Base-by-base conservation (phyloP, 1,140 invertebrate genomes). In the Ruditapes philippinarum region DNA sequence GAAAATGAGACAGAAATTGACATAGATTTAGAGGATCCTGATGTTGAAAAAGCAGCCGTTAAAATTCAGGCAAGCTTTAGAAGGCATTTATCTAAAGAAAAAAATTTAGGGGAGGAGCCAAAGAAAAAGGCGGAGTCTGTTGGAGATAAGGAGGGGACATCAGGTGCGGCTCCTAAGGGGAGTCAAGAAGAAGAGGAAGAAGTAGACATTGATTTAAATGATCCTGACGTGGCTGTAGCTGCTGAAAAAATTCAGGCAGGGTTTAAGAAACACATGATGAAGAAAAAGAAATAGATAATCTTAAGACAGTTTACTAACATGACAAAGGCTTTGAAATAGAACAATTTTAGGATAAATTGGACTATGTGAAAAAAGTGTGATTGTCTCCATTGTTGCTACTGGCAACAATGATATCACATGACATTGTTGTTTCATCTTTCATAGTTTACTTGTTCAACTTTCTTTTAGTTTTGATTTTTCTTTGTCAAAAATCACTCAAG, bases 211-310 rank as follows among this genome's bases (percentile, higher is more conserved):
- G 93, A 94, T 82, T 68, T 94, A 22, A 86, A 86, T 85, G 91
- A 91, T 62, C 93, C 92, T 17, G 90, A 88, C 28, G 86, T 89
- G 31, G 93, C 94, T 33, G 81, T 92, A 36, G 94, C 94, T 25
- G 94, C 94, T 33, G 81, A 90, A n/a, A 95, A 93, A 86, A 95
- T 95, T 68, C 94, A 95, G 89, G 93, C 94, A 19, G 92, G 92
- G 12, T 94, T 93, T 78, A 93, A 93, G 89, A 93, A 92, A 19
- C 93, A 89, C 62, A 89, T 91, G 73, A 88, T 91, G 22, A 89
- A 93, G 33, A 91, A 92, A 74, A 85, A 92, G 57, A 87, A 79
- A n/a, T n/a, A n/a, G n/a, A n/a, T n/a, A n/a, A n/a, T n/a, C n/a
- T n/a, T n/a, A 51, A 51, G 49, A 51, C 49, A 51, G n/a, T n/a